A percentile compares a stretch with the other conserved stretches of the same genome.
These are phyloP conservation scores for Tetraneura akinire DNA, from an alignment of 1,140 invertebrate genomes.

Conservation along the genomic window DNA sequence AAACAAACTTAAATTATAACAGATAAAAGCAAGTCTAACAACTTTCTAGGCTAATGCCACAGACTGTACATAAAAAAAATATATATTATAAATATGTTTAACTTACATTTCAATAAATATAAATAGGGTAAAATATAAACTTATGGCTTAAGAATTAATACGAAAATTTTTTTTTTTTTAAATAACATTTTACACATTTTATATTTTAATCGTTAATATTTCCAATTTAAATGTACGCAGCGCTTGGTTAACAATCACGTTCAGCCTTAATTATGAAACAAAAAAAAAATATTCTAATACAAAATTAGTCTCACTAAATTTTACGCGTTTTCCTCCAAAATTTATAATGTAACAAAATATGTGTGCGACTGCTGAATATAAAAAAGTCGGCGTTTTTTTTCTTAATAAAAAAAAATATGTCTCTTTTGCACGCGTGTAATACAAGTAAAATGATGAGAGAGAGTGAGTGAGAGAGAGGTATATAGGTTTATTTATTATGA, in stretches of 20 bases:
- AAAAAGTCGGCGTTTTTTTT: slow-evolving; percentile 17
- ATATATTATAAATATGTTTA: slow-evolving; percentile 36
- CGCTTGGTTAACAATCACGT: slow-evolving; percentile 51
- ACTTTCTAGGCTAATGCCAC: slow-evolving; percentile 51
- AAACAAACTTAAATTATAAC: slow-evolving; percentile 48
- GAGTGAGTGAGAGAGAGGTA: background rate
- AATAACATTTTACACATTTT: too few relatives aligned
- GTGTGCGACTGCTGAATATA: slow-evolving; percentile 26
- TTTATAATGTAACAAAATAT: slow-evolving; percentile 15
- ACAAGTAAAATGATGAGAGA: background rate
- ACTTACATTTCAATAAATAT: slow-evolving; percentile 41
- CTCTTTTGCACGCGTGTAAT: slow-evolving; percentile 1
- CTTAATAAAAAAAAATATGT: slow-evolving; percentile 38
- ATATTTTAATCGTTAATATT: slow-evolving; percentile 17
- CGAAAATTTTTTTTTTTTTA: slow-evolving; percentile 13
- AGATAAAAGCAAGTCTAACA: slow-evolving; percentile 52
- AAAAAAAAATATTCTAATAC: slow-evolving; percentile 46
- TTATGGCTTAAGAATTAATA: slow-evolving; percentile 46
- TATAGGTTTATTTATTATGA: background rate
- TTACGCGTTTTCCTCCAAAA: slow-evolving; percentile 29
- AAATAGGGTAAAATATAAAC: slow-evolving; percentile 41
- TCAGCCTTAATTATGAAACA: slow-evolving; percentile 50
- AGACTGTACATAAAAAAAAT: slow-evolving; percentile 49
- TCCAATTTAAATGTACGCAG: slow-evolving; percentile 41
- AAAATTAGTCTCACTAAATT: slow-evolving; percentile 49